Evolutionary conservation across 2,888 invertebrate species (phyloP), one percentile per base, ranked within the genome.

Genomic region (Eretmocerus hayati): DNA sequence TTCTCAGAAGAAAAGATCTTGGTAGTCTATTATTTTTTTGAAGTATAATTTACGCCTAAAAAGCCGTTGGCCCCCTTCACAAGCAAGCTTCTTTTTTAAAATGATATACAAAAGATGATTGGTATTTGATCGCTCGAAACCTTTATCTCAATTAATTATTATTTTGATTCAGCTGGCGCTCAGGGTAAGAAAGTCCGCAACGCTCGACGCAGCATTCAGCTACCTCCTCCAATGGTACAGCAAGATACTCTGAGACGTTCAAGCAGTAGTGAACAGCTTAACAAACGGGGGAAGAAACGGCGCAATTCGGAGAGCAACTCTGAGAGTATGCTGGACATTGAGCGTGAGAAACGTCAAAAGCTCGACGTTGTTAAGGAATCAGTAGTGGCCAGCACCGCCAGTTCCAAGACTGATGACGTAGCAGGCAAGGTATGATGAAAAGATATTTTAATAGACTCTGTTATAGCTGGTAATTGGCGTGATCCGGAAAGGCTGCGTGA

Each of bases 271-370:
- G 54, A 52, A 2, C 46, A 54, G 22, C 13, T 54, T 13, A 39
- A 42, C n/a, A 46, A 13, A 1, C 30, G 41, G 5, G 54, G 51
- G 8, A 46, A 21, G 4, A 54, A 54, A 15, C 43, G 54, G 3
- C 54, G 54, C 1, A 54, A 49, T 20, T 54, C 54, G 6, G 54
- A 54, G 9, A 44, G 40, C 15, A 47, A 47, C 21, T 49, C 51
- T 3, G 51, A 52, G 6, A 18, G 42, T 22, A 39, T 33, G 18
- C 26, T 52, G 6, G 13, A 26, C 16, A 52, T 48, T 23, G 56
- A 50, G 13, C 48, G 48, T 1, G 53, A 48, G 13, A 54, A 54
- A 18, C 35, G 50, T 1, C 31, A 40, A 3, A 42, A 39, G 3
- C 45, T 22, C 4, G 43, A 30, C 4, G 22, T 5, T 5, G 21